These are phyloP conservation scores for Amphimallon solstitiale DNA, from an alignment of 2,888 invertebrate genomes.

Conservation along the genomic window DNA sequence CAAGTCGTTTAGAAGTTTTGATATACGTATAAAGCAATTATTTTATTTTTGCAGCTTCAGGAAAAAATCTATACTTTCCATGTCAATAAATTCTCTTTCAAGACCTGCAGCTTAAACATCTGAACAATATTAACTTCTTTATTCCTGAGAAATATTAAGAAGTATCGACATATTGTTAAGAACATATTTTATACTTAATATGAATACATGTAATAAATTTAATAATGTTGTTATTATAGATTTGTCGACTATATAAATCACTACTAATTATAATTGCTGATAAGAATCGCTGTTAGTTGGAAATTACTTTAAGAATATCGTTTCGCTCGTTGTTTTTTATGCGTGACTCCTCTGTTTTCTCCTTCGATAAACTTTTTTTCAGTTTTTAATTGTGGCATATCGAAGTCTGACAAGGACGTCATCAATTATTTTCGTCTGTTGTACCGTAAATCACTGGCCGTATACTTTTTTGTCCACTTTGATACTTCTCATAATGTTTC, in stretches of 20 bases:
- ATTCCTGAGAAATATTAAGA: no score
- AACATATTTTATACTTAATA: background rate
- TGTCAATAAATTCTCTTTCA: no score
- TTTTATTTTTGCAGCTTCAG: no score
- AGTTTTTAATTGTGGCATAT: slow-evolving; percentile 16
- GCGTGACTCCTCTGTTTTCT: background rate
- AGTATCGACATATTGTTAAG: no score
- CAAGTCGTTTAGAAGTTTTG: no score
- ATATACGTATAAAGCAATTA: no score
- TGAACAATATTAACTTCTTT: no score
- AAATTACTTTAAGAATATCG: background rate
- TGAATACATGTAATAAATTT: slow-evolving; percentile 10
- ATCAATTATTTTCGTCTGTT: slow-evolving; percentile 34
- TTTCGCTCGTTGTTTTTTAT: slow-evolving; percentile 1
- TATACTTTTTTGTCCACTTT: background rate
- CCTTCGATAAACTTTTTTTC: slow-evolving; percentile 7
- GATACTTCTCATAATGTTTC: slow-evolving; percentile 8
- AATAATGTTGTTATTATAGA: background rate
- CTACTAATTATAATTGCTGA: slow-evolving; percentile 10
- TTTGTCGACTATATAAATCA: slow-evolving; percentile 10
- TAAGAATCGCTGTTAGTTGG: background rate
- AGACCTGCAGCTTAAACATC: no score
- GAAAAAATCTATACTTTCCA: no score
- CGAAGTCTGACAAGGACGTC: slow-evolving; percentile 30
- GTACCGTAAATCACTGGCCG: slow-evolving; percentile 13